Evolutionary conservation across 2,888 invertebrate species (phyloP).

Genomic region (Thelaira solivaga): DNA sequence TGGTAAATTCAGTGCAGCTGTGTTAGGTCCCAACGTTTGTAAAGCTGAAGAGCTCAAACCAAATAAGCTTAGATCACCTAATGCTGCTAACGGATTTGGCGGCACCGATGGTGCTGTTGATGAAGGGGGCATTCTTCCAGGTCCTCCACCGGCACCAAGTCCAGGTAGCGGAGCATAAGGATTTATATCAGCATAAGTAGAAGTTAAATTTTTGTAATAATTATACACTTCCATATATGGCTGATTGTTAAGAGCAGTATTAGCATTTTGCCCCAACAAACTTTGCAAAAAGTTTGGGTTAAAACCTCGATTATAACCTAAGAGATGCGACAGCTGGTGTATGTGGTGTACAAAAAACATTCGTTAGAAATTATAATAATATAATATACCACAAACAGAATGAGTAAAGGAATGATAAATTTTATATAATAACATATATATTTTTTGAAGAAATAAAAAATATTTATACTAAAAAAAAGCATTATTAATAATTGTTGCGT

Average conservation of each 20-base stretch:
- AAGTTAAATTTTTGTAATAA: conserved; percentile 57
- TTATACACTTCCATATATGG: conserved; percentile 66
- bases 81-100: conserved; percentile 60
- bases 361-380: background rate
- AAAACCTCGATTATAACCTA: conserved; percentile 65
- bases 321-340: conserved; percentile 67
- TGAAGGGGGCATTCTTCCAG: conserved; percentile 46
- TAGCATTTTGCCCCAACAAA: conserved; percentile 66
- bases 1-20: conserved; percentile 41
- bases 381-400: background rate
- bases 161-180: conserved; percentile 50
- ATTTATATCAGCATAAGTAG: conserved; percentile 60
- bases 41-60: conserved; percentile 52
- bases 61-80: conserved; percentile 64
- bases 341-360: background rate
- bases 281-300: conserved; percentile 62
- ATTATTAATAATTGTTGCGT: too few species aligned
- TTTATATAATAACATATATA: too few species aligned
- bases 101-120: conserved; percentile 43
- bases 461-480: too few species aligned
- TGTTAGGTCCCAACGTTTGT: conserved; percentile 28
- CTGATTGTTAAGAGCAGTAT: conserved; percentile 61
- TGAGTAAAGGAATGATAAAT: background rate
- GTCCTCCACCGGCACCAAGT: conserved; percentile 38
- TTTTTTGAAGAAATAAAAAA: too few species aligned